Conservation (phyloP, 64 coral and sea anemone genomes). For the Stichodactyla mertensii region DNA sequence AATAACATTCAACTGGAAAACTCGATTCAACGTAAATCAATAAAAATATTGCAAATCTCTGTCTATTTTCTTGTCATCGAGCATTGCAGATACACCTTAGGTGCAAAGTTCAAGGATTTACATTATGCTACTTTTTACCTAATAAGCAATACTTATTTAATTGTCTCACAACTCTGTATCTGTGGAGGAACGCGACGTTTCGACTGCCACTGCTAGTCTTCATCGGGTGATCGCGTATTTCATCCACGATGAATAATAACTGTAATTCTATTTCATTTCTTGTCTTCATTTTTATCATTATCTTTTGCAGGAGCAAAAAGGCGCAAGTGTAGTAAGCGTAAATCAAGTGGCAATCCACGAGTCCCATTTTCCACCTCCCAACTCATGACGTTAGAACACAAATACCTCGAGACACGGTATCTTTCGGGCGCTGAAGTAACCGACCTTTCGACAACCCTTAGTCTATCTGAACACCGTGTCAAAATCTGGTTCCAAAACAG, state of each 20-base stretch:
- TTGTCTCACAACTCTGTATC: too few relatives aligned
- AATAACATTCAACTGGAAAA: not conserved
- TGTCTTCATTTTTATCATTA: not conserved
- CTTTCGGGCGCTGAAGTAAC: constrained; percentile 65
- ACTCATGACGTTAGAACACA: constrained; percentile 60
- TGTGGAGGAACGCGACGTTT: too few relatives aligned
- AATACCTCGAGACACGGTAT: constrained; percentile 68
- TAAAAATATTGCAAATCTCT: not conserved
- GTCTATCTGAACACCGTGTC: constrained; percentile 75
- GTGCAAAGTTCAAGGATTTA: not conserved
- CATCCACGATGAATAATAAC: not conserved
- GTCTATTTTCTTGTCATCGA: not conserved
- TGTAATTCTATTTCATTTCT: not conserved
- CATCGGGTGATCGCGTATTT: not conserved
- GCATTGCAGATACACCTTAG: not conserved
- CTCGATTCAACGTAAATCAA: not conserved
- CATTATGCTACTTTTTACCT: too few relatives aligned
- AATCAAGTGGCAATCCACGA: constrained; percentile 81
- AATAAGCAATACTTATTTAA: too few relatives aligned
- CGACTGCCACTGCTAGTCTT: too few relatives aligned
- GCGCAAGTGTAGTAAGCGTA: constrained; percentile 63
- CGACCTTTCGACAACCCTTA: constrained; percentile 49
- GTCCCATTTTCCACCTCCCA: constrained; percentile 85
- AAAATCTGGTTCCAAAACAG: constrained; percentile 98
- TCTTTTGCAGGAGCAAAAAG: constrained; percentile 20